Evolutionary conservation across 2,888 invertebrate species (phyloP), one percentile per base, ranked within the genome.

Genomic region (Ophion ellenae): DNA sequence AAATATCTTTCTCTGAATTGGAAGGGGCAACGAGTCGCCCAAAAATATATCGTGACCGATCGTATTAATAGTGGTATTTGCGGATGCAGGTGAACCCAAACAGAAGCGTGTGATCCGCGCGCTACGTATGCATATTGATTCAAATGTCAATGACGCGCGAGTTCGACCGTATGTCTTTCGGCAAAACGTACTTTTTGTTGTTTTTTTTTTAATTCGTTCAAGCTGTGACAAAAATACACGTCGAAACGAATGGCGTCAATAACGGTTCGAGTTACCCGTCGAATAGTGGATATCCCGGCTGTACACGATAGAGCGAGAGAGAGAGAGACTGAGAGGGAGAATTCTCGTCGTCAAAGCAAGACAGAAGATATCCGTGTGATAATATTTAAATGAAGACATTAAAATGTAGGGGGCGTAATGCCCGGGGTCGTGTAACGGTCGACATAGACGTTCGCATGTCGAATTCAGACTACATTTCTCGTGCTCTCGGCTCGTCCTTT

Each of bases 341-440:
- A 67, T 66, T 67, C 45, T 59, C 59, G 40, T 69, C 47, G 70
- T 63, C 28, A 69, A 70, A 75, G 67, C 73, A 32, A 66, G 71
- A 73, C 7, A 24, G 14, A 78, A 71, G 71, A 59, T 57, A 74
- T n/a, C 32, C 61, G 32, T 36, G 45, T 66, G 67, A 82, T 81
- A 69, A 79, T 86, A 86, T 86, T 86, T 81, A 86, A 86, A 86
- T 86, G 84, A 82, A 76, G 82, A 75, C 84, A 84, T 86, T 86
- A 86, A 71, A 86, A 79, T 82, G 84, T 64, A 75, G 64, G 77
- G 81, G 78, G 77, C 66, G 81, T 81, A 71, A 53, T 71, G 64
- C 77, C 32, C 53, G 71, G 66, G 63, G 36, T 36, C 71, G 76
- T 76, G 75, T 45, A 63, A 70, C 28, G 63, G 79, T 47, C 74